Percentiles rank a stretch among this genome's conserved stretches.
phyloP scores from a whole-genome alignment of 30 jellyfish, hydroid and myxozoan genomes.

The Aurelia aurita region DNA sequence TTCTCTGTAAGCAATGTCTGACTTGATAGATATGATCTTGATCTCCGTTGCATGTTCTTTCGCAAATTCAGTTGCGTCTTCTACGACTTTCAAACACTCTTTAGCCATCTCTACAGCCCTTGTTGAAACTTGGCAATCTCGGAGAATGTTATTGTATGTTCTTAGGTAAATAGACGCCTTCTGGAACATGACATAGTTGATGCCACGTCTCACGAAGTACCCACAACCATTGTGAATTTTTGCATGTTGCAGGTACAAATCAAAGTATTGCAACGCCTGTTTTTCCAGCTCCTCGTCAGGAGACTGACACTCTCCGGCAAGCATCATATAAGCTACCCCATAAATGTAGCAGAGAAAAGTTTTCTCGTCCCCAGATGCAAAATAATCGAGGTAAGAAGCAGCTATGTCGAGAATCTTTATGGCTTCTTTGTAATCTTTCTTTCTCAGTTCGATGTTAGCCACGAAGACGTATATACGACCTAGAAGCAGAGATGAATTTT shows the following conservation, averaged over 20 bases:
- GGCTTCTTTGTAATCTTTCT: neutral
- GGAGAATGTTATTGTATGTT: neutral
- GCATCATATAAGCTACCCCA: constrained; percentile 7
- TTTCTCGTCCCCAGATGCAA: constrained; percentile 9
- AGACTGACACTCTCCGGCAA: neutral
- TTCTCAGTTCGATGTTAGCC: neutral
- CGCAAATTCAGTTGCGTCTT: neutral
- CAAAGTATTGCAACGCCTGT: neutral
- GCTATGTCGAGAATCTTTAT: neutral
- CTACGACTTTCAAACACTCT: neutral
- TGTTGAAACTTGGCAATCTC: neutral
- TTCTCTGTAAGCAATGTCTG: constrained; percentile 5
- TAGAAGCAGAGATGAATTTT: constrained; percentile 1
- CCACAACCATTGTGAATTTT: constrained; percentile 18
- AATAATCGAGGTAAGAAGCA: neutral
- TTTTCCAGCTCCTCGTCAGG: neutral
- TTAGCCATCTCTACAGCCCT: constrained; percentile 5
- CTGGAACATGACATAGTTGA: constrained; percentile 5
- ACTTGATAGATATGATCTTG: neutral
- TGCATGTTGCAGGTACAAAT: constrained; percentile 28
- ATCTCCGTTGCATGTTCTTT: neutral
- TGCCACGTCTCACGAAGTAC: constrained; percentile 17
- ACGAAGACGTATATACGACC: constrained; percentile 4
- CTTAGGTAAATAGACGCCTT: constrained; percentile 11
- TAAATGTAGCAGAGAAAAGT: constrained; percentile 15